These are phyloP conservation scores for Semicossyphus pulcher DNA, from an alignment of 2,113 vertebrate genomes.

Conservation along the genomic window DNA sequence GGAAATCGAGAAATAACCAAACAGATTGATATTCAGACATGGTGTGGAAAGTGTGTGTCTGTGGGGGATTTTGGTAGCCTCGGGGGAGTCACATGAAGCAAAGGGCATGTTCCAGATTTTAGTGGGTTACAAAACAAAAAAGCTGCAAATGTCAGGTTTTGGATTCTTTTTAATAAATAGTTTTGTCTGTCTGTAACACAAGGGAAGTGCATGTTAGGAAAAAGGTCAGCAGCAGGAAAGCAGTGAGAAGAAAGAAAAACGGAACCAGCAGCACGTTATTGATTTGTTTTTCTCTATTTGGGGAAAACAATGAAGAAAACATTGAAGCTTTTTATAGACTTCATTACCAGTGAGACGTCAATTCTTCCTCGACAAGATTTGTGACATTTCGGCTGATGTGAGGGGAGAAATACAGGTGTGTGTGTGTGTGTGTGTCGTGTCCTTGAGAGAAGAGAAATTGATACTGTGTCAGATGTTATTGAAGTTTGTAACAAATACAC, in stretches of 20 bases:
- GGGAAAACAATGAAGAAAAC: slow-evolving; percentile 20
- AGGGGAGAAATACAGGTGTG: slow-evolving; percentile 36
- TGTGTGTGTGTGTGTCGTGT: slow-evolving; percentile 50
- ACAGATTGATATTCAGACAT: slow-evolving; percentile 61
- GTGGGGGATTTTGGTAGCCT: too few species aligned
- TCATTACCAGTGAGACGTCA: slow-evolving; percentile 68
- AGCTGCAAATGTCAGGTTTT: slow-evolving; percentile 77
- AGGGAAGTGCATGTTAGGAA: slow-evolving; percentile 56
- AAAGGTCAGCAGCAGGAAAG: slow-evolving; percentile 73
- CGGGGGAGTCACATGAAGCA: slow-evolving; percentile 54
- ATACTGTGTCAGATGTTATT: slow-evolving; percentile 71
- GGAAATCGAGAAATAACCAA: slow-evolving; percentile 62
- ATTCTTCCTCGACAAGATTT: slow-evolving; percentile 73
- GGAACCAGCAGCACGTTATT: slow-evolving; percentile 65
- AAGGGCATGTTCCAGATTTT: slow-evolving; percentile 61
- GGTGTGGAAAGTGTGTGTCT: slow-evolving; percentile 29
- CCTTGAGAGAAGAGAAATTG: slow-evolving; percentile 73
- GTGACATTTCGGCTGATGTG: slow-evolving; percentile 68
- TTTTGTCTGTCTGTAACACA: slow-evolving; percentile 56
- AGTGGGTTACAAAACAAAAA: slow-evolving; percentile 48
- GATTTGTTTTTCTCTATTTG: slow-evolving; percentile 71
- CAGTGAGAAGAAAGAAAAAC: slow-evolving; percentile 50
- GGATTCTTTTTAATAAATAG: slow-evolving; percentile 68
- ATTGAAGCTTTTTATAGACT: slow-evolving; percentile 71
- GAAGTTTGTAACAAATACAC: slow-evolving; percentile 71